A percentile compares a stretch with the other conserved stretches of the same genome.
phyloP scores from a whole-genome alignment of 2,797 vertebrate genomes.

The Setipinna tenuifilis region DNA sequence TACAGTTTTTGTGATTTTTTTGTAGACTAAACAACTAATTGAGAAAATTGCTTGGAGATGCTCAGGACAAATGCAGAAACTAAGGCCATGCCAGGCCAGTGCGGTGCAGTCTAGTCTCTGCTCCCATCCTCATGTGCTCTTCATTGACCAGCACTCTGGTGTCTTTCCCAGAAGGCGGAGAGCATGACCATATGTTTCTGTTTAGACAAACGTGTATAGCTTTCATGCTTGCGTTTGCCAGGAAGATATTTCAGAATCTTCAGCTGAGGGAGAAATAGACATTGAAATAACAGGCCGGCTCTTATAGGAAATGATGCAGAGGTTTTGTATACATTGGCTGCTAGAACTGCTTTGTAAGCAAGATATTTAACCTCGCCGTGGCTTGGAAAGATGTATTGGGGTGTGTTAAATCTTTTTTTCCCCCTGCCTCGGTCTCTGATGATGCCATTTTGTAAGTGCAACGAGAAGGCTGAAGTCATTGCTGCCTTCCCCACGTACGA shows the following conservation, averaged over 20 bases:
- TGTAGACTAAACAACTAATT: no score
- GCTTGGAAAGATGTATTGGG: slow-evolving; percentile 4
- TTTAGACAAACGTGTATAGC: no score
- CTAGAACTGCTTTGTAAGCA: slow-evolving; percentile 21
- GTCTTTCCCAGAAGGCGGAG: no score
- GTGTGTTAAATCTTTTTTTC: neutral
- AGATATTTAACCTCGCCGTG: slow-evolving; percentile 13
- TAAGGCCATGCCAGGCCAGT: no score
- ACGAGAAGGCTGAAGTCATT: neutral
- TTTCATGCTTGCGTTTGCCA: neutral
- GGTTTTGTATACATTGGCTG: neutral
- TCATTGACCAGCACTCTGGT: no score
- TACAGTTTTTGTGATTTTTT: no score
- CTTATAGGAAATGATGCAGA: slow-evolving; percentile 21
- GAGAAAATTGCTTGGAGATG: no score
- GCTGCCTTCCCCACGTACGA: neutral
- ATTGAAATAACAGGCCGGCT: neutral
- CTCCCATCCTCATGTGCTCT: no score
- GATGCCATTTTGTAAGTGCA: neutral
- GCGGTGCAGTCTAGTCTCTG: no score
- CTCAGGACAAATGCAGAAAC: no score
- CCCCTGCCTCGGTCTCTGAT: neutral
- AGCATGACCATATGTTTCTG: no score
- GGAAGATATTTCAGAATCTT: neutral
- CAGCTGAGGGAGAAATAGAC: neutral